These are phyloP conservation scores for Drosophila pectinifera DNA, from an alignment of 1,140 invertebrate genomes.

Conservation along the genomic window DNA sequence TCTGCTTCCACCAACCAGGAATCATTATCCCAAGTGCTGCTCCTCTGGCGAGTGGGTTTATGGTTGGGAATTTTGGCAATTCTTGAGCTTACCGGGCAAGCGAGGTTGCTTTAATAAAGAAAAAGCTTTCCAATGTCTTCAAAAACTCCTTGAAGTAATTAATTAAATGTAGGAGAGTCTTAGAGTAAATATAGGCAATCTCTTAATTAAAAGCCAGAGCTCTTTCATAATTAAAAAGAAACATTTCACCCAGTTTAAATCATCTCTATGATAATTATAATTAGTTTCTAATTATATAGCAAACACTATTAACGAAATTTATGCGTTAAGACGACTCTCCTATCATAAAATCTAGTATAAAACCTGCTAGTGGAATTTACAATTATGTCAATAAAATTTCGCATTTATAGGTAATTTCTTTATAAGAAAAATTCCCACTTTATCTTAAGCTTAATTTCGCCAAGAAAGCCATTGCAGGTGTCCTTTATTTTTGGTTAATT, in stretches of 20 bases:
- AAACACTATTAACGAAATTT: no score
- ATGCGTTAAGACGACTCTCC: no score
- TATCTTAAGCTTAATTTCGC: not conserved
- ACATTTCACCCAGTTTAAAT: no score
- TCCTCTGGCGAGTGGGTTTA: not conserved
- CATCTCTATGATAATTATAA: no score
- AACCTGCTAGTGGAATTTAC: no score
- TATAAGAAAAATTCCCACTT: not conserved
- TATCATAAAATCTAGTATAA: no score
- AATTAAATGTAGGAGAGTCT: not conserved
- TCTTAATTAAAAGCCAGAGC: no score
- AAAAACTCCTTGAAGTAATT: not conserved
- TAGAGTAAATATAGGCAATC: not conserved
- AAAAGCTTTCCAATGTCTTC: not conserved
- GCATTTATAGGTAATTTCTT: not conserved
- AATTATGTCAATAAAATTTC: no score
- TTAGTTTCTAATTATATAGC: no score
- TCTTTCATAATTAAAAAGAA: no score
- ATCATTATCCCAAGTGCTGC: not conserved
- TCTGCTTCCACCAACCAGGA: no score
- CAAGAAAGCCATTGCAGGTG: not conserved
- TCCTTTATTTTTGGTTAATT: conserved; percentile 5
- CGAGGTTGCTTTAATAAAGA: no score
- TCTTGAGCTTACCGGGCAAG: accelerated
- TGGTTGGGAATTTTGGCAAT: not conserved